phyloP scores from a whole-genome alignment of 2,888 invertebrate genomes.

The Sinhomidia bicolor region DNA sequence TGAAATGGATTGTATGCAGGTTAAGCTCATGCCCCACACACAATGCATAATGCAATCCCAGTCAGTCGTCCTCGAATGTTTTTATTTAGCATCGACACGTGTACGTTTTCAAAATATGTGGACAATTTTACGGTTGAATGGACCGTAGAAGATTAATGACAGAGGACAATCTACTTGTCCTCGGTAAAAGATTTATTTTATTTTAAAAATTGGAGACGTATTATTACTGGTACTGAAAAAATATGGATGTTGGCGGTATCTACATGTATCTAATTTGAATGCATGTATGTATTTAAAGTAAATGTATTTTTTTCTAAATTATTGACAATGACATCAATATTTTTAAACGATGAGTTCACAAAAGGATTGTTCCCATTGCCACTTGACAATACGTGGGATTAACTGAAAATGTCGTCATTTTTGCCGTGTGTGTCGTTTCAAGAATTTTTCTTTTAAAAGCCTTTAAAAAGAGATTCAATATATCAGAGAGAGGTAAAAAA shows the following conservation, averaged over 20 bases:
- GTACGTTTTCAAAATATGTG: not conserved
- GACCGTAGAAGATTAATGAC: slow-evolving; percentile 21
- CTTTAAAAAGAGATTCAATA: too few relatives aligned
- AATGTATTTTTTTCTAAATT: too few relatives aligned
- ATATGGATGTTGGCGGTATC: too few relatives aligned
- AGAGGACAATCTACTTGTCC: not conserved
- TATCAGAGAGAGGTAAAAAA: not conserved
- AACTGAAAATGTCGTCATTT: too few relatives aligned
- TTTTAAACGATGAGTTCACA: too few relatives aligned
- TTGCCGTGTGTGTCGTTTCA: too few relatives aligned
- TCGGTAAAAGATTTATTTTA: not conserved
- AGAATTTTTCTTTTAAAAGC: too few relatives aligned
- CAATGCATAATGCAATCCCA: not conserved
- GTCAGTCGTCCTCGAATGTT: not conserved
- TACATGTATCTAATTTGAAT: too few relatives aligned
- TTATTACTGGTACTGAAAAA: not conserved
- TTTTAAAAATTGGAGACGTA: not conserved
- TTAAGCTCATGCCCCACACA: not conserved
- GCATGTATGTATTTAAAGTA: too few relatives aligned
- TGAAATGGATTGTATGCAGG: not conserved
- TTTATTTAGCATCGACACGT: slow-evolving; percentile 21
- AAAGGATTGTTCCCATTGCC: not conserved
- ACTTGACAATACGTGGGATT: too few relatives aligned
- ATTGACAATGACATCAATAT: too few relatives aligned
- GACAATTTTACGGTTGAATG: slow-evolving; percentile 40